Evolutionary conservation across 1,140 invertebrate genomes (phyloP).

Genomic region (Zaprionus ghesquierei): DNA sequence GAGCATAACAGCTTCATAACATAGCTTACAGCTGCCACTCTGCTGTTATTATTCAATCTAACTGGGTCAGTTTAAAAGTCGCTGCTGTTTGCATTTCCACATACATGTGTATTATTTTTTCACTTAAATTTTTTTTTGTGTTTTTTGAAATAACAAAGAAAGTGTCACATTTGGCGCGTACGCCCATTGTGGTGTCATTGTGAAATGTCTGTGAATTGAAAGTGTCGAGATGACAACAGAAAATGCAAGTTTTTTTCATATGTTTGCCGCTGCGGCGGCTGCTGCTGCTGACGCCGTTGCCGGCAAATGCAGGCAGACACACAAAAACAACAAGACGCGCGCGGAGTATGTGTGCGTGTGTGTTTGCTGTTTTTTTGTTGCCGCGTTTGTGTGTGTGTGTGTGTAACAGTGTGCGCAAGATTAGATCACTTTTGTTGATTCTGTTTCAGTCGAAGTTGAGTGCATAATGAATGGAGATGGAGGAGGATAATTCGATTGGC

Average conservation of each 20-base stretch:
- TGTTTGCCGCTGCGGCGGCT: slow-evolving; percentile 2
- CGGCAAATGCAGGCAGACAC: slow-evolving; percentile 34
- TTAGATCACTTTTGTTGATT: slow-evolving; percentile 45
- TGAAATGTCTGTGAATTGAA: not conserved
- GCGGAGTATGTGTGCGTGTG: slow-evolving; percentile 5
- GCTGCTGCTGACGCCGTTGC: slow-evolving; percentile 24
- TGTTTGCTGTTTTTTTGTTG: not conserved
- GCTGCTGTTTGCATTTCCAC: slow-evolving; percentile 26
- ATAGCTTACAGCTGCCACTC: slow-evolving; percentile 33
- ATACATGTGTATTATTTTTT: slow-evolving; percentile 15
- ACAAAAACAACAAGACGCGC: slow-evolving; percentile 9
- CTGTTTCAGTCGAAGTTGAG: not conserved
- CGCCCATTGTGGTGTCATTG: not conserved
- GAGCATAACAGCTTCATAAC: slow-evolving; percentile 22
- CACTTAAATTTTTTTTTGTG: slow-evolving; percentile 8
- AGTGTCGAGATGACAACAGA: slow-evolving; percentile 8
- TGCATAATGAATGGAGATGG: slow-evolving; percentile 8
- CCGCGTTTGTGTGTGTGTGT: slow-evolving; percentile 20
- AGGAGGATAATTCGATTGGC: slow-evolving; percentile 5
- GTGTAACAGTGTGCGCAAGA: slow-evolving; percentile 30
- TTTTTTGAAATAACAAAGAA: not conserved
- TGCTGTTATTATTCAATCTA: slow-evolving; percentile 49
- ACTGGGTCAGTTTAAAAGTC: slow-evolving; percentile 42
- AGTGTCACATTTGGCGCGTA: slow-evolving; percentile 4
- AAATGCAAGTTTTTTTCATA: slow-evolving; percentile 6